Base-by-base conservation (phyloP, 2,888 invertebrate species). In the Creontiades dilutus region DNA sequence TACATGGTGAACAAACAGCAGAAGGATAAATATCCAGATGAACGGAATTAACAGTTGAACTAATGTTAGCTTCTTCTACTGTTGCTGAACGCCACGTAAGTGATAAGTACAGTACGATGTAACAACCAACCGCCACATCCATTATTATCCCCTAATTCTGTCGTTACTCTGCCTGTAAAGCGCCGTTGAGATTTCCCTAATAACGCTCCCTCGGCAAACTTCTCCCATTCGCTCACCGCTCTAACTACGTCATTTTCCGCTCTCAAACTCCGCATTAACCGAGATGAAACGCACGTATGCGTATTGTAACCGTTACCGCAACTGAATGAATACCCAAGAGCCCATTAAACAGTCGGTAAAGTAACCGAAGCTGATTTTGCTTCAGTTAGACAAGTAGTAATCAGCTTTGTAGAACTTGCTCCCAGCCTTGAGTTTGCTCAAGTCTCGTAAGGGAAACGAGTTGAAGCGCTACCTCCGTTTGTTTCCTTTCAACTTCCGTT, bases 351-450 rank as follows among this genome's bases (percentile, higher is more conserved):
- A 68, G 23, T 23, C 23, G 23, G 68, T 23, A 57, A 57, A 57
- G 57, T 57, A 57, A 2, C 13, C 52, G 9, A 61, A 61, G 61
- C 61, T 19, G 61, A 61, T 23, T 68, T 23, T 19, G 23, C 68
- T 68, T 68, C 68, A 12, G 68, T 68, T 68, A 19, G 9, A 68
- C 68, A 68, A 68, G 68, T 19, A 68, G 68, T 68, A 68, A 68
- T 68, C 68, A 68, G 68, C 23, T 23, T 68, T 68, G 68, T 23
- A 27, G 23, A 68, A 68, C n/a, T 23, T 68, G 13, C 23, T 5
- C 19, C 68, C 23, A 23, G 68, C 7, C 19, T 0, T 19, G 11
- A 68, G 19, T 11, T 68, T 68, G 27, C 68, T 23, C 68, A 68
- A 19, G 23, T 68, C 23, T 68, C 16, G 52, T 52, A 52, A 52